phyloP scores from a whole-genome alignment of 2,888 invertebrate species.

The Sisyra nigra region DNA sequence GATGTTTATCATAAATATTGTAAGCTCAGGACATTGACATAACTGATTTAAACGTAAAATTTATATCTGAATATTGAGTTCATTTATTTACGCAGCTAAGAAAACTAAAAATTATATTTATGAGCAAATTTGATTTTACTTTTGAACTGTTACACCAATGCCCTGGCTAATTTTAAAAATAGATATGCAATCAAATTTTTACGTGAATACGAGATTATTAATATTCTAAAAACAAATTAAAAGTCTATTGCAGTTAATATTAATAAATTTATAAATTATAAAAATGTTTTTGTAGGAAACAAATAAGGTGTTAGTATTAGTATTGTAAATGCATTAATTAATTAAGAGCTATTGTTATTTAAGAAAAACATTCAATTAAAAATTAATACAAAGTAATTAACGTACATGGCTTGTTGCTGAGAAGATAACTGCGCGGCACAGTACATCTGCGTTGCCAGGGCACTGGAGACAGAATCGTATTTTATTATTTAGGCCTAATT shows the following conservation, averaged over 20 bases:
- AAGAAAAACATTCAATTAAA: conserved; percentile 5
- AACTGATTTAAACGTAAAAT: conserved; percentile 17
- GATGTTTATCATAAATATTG: too few relatives aligned
- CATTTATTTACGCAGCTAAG: too few relatives aligned
- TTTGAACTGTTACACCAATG: conserved; percentile 59
- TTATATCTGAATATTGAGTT: too few relatives aligned
- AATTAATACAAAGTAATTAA: conserved; percentile 21
- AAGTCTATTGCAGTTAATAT: conserved; percentile 1
- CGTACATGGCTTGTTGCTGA: conserved; percentile 90
- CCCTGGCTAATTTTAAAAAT: conserved; percentile 49
- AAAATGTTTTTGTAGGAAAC: too few relatives aligned
- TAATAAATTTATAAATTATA: too few relatives aligned
- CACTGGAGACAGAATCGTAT: conserved; percentile 61
- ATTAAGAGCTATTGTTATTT: conserved; percentile 7
- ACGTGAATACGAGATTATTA: conserved; percentile 1
- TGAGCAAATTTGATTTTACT: too few relatives aligned
- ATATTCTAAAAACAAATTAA: conserved; percentile 8
- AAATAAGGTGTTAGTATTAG: background rate
- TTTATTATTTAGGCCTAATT: too few relatives aligned
- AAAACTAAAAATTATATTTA: too few relatives aligned
- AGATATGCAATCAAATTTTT: conserved; percentile 3
- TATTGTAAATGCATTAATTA: conserved; percentile 7
- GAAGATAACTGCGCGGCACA: conserved; percentile 80
- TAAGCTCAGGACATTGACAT: conserved; percentile 56
- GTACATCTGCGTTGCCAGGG: conserved; percentile 94